Base-by-base conservation (phyloP, 2,797 vertebrate genomes). In the Ceryle rudis region DNA sequence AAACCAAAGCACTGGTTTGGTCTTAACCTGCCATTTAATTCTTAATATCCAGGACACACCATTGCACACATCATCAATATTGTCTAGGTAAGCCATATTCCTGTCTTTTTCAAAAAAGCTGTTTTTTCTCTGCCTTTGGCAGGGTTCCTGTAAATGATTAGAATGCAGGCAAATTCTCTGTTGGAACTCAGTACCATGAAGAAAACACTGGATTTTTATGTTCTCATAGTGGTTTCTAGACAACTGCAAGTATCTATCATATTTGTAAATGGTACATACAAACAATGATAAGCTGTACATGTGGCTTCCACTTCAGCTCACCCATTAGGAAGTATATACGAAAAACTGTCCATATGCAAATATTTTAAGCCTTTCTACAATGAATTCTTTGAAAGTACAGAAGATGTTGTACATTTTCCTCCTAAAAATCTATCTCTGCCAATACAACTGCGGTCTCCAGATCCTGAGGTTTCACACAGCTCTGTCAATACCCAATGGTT, bases 1-100 rank as follows among this genome's bases (percentile, higher is more conserved):
- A 92, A 92, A 49, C 39, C 80, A 73, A 92, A 89, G 55, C 51
- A 18, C 20, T 46, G 16, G 25, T 62, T 81, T 69, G 33, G 35
- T 69, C 81, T 4, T 17, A 91, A 77, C 52, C 31, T 70, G 33
- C 22, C 18, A 23, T 25, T 85, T 83, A 28, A 47, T 54, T 88
- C 26, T 25, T 67, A 39, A 61, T 57, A 82, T 37, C 41, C 70
- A 77, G 77, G 49, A 75, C 51, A 73, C 39, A 19, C 4, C 26
- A n/a, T 3, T 49, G 31, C 55, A 90, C 58, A 52, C 2, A 0
- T 61, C 73, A 75, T 31, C 42, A 25, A 22, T 14, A 12, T 16
- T 84, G 22, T 21, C 83, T 46, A 55, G 14, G 58, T 88, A 75
- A 74, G 23, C 17, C 39, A 23, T 65, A 52, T 23, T 66, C 47